Evolutionary conservation across 2,888 invertebrate species (phyloP), one percentile per base, ranked within the genome.

Genomic region (Anodontia alba): DNA sequence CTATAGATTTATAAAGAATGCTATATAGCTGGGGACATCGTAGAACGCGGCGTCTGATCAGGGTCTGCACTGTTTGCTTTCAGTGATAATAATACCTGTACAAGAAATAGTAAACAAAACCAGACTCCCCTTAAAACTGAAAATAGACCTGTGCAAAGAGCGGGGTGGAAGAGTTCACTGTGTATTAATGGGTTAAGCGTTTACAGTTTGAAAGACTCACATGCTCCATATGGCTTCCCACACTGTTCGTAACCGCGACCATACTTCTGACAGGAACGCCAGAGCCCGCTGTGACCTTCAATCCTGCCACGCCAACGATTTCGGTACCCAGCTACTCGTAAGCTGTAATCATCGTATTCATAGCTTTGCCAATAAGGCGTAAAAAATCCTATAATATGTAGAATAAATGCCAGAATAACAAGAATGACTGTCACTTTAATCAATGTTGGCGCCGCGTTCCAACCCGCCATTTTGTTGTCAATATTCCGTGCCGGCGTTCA

Each of bases 381-480:
- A 1, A 78, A 72, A 66, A 82, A 82, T 33, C 82, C 82, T 57
- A 82, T 79, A 1, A 73, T 51, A 36, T 73, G 57, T 62, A 73
- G 36, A 38, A 73, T 36, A 36, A 57, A 31, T 23, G 54, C 73
- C 12, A 73, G 12, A 38, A 73, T 36, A 31, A 42, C 54, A 2
- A 73, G 42, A 17, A 73, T 73, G 8, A 73, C 57, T 54, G 33
- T 33, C 12, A 49, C 73, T 54, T 73, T 73, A 12, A 73, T 54
- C 5, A 54, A 7, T 20, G 62, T 73, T n/a, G 73, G 38, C 3
- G 49, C 36, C 20, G 75, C 31, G 8, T 38, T 38, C 2, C 31
- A 67, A 8, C 67, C 67, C 20, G 67, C 67, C 67, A 67, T 67
- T 5, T 17, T 67, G 23, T 7, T 26, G 7, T 7, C 54, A 3